Base-by-base conservation (phyloP, 2,113 vertebrate species). In the Chaenocephalus aceratus region DNA sequence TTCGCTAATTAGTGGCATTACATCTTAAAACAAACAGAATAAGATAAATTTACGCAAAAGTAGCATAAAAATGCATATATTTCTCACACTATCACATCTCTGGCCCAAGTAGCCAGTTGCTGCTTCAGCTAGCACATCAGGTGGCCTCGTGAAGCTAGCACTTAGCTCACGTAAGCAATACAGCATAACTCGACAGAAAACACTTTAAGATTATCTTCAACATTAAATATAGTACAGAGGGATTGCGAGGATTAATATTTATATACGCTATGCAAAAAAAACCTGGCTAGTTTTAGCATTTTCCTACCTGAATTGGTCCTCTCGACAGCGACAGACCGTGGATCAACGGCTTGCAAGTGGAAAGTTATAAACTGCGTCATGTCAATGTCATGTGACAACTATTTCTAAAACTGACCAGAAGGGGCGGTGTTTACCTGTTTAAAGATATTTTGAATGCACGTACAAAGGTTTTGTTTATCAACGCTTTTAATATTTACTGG, bases 241-340 rank as follows among this genome's bases (percentile, higher is more conserved):
- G 2, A 52, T 13, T 12, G 18, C 11, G 30, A 2, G 23, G 13
- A 49, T 11, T 4, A 7, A 6, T 3, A 3, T 4, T 41, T 23
- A 7, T 16, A 11, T 0, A 5, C 10, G 10, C 8, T 11, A 3
- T 48, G 6, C 1, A 4, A n/a, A n/a, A 44, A 3, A 3, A 1
- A 44, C 2, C 7, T 72, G 23, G 5, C 44, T 49, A 10, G 10
- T 48, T 18, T 49, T 21, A 49, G 16, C 45, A 49, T 21, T 4
- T 15, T 21, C 14, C 2, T 44, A 48, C 67, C n/a, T 56, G 10
- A 49, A 48, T 1, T 1, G 6, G 16, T 30, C 15, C 30, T 73
- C 58, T 7, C 3, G 10, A 14, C 10, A 3, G 18, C 10, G 34
- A n/a, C 0, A 1, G 30, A 30, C 30, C 4, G 30, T 30, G 2